phyloP scores from a whole-genome alignment of 2,888 invertebrate genomes.

The Drosophila planitibia region DNA sequence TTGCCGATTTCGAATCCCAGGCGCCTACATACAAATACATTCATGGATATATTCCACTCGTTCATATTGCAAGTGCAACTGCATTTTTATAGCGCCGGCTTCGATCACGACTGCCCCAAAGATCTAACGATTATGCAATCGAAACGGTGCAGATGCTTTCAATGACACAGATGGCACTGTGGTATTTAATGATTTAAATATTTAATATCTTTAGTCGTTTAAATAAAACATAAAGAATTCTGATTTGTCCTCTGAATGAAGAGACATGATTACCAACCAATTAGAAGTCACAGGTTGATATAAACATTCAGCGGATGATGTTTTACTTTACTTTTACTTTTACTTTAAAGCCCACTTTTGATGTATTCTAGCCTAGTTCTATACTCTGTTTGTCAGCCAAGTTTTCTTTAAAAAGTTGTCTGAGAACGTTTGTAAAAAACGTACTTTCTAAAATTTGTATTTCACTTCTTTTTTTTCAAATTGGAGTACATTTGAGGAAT shows the following conservation, averaged over 20 bases:
- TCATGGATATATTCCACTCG: slow-evolving; percentile 2
- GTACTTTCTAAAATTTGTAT: not conserved
- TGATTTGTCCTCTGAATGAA: not conserved
- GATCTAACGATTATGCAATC: slow-evolving; percentile 46
- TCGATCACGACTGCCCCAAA: slow-evolving; percentile 27
- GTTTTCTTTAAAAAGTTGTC: too few species aligned
- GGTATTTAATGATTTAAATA: slow-evolving; percentile 6
- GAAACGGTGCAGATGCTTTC: slow-evolving; percentile 25
- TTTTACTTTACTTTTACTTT: too few species aligned
- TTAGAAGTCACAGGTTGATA: not conserved
- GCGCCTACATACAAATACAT: not conserved
- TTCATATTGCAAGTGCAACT: slow-evolving; percentile 73
- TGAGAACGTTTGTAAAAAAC: not conserved
- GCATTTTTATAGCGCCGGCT: slow-evolving; percentile 36
- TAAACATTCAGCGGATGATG: not conserved
- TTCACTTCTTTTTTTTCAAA: rapidly evolving
- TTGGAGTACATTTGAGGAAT: not conserved
- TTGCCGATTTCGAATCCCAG: slow-evolving; percentile 51
- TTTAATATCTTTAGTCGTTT: too few species aligned
- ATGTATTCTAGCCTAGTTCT: not conserved
- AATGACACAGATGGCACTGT: slow-evolving; percentile 35
- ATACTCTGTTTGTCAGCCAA: not conserved
- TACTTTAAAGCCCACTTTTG: not conserved
- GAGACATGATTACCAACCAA: not conserved
- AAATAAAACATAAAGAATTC: not conserved